These are phyloP conservation scores for Podarcis raffonei DNA, from an alignment of 2,113 vertebrate species.

Conservation along the genomic window DNA sequence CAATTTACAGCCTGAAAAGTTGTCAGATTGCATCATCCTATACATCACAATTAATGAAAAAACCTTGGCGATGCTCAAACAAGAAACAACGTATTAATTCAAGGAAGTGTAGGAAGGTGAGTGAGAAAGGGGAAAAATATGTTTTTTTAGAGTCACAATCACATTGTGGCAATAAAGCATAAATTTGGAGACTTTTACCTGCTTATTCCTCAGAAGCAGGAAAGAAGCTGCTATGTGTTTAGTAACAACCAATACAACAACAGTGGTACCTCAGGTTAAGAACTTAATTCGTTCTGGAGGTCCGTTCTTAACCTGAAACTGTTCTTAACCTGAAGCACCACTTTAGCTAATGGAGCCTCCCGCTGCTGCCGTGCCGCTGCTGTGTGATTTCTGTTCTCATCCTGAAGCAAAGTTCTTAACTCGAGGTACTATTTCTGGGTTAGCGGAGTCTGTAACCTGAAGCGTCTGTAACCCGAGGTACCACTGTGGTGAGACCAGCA, in stretches of 20 bases:
- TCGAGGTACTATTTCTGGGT: no score
- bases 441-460: no score
- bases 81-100: constrained; percentile 27
- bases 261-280: no score
- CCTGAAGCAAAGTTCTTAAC: no score
- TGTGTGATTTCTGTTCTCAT: no score
- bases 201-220: not conserved
- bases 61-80: constrained; percentile 24
- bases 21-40: constrained; percentile 49
- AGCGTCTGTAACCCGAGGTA: no score
- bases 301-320: no score
- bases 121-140: accelerated
- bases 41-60: constrained; percentile 19
- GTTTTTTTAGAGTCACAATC: constrained; percentile 12
- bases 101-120: not conserved
- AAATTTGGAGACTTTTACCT: not conserved
- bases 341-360: no score
- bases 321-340: no score
- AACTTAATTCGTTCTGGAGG: no score
- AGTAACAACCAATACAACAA: not conserved
- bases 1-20: constrained; percentile 50
- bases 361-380: no score
- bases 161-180: not conserved
- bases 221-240: not conserved
- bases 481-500: no score